Conservation (phyloP, 2,888 invertebrate species). For the Apamea anceps region DNA sequence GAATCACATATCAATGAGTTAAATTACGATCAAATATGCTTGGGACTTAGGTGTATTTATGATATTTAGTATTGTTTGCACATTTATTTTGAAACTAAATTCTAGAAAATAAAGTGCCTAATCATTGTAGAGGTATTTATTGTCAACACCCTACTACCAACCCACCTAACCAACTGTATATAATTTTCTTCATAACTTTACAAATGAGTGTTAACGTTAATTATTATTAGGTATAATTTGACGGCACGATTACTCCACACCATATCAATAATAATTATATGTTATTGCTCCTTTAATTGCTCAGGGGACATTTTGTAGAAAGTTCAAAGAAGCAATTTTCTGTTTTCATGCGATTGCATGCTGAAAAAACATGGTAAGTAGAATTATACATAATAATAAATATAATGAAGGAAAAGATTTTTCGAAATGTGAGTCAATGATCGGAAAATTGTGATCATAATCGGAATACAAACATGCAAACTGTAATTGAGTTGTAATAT, state of each 20-base stretch:
- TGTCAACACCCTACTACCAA: neutral
- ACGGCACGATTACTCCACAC: slow-evolving; percentile 17
- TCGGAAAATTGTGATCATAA: slow-evolving; percentile 43
- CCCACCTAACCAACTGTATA: neutral
- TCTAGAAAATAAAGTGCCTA: neutral
- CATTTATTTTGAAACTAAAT: neutral
- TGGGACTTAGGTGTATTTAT: slow-evolving; percentile 5
- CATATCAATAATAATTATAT: slow-evolving; percentile 56
- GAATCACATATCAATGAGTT: slow-evolving; percentile 16
- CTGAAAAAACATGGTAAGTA: slow-evolving; percentile 33
- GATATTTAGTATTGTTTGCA: neutral
- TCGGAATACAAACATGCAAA: slow-evolving; percentile 51
- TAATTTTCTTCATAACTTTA: slow-evolving; percentile 1
- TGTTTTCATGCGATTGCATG: slow-evolving; percentile 60
- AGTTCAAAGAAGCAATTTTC: slow-evolving; percentile 57
- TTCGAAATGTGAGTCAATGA: slow-evolving; percentile 39
- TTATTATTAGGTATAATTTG: slow-evolving; percentile 30
- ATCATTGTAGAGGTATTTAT: neutral
- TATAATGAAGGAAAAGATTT: slow-evolving; percentile 28
- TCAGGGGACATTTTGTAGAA: slow-evolving; percentile 29
- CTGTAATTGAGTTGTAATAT: slow-evolving; percentile 41
- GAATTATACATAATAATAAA: slow-evolving; percentile 41
- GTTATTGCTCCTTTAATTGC: slow-evolving; percentile 33
- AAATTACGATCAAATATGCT: slow-evolving; percentile 21
- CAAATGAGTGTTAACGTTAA: slow-evolving; percentile 14